Base-by-base conservation (phyloP, 2,113 vertebrate genomes). In the Clupea harengus region DNA sequence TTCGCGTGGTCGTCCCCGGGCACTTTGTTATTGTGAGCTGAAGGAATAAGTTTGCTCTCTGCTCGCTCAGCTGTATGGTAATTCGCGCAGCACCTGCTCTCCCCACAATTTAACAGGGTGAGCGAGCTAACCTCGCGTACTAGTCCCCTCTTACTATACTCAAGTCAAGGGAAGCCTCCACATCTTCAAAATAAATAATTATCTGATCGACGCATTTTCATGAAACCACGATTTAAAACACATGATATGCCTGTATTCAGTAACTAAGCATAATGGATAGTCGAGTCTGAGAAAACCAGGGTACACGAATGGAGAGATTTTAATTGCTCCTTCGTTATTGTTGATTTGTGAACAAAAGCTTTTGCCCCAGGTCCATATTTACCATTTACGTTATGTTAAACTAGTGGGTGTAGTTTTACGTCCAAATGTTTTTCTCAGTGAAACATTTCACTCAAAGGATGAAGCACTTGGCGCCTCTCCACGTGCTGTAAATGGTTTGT, bases 51-150 rank as follows among this genome's bases (percentile, higher is more conserved):
- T 95, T 95, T 95, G 95, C 92, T 94, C 96, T 97, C 96, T 96
- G 96, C 96, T 95, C 96, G 95, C 95, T 96, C 98, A 99, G 98
- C 98, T 99, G 98, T 99, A 99, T 99, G 98, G 96, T 98, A 99
- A 99, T 99, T 96, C 93, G 83, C 90, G 89, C 95, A 96, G 97
- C 98, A 99, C 97, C 98, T 99, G 98, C 98, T 99, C 97, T 94
- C 94, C 85, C 95, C 95, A 97, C 97, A 99, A 97, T 97, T 91
- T 93, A 95, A 95, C 93, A 90, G 91, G 92, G 96, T 94, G 95
- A 95, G 95, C 94, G 94, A 95, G 96, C 96, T 94, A 78, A 78
- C 96, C 95, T 94, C 96, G 32, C 28, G 25, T 1, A 78, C 72
- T 72, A 72, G 64, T 78, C 28, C 28, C 15, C 72, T 39, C 72